A percentile compares a stretch with the other conserved stretches of the same genome.
Evolutionary conservation across 2,888 invertebrate genomes (phyloP).

Genomic region (Zeuzera pyrina): DNA sequence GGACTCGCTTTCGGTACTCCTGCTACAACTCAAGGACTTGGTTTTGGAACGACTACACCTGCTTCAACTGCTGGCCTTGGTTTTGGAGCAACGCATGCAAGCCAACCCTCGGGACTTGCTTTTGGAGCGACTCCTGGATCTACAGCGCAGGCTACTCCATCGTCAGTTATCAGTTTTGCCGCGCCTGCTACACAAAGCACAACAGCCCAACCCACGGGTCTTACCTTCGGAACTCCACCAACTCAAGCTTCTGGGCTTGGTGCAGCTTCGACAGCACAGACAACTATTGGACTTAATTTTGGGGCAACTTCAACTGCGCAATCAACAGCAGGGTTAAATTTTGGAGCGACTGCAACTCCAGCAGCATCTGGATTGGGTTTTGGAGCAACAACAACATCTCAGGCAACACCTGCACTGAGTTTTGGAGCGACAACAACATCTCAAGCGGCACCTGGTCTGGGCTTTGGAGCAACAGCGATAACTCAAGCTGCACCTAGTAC

Average conservation of each 20-base stretch:
- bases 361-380: constrained; percentile 16
- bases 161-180: constrained; percentile 1
- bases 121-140: constrained; percentile 10
- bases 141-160: neutral
- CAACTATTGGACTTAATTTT: constrained; percentile 4
- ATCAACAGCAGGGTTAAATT: constrained; percentile 11
- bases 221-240: constrained; percentile 9
- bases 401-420: constrained; percentile 7
- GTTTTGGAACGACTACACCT: constrained; percentile 10
- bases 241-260: constrained; percentile 2
- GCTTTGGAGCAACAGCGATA: constrained; percentile 17
- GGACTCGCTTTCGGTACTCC: constrained; percentile 7
- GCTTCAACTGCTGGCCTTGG: constrained; percentile 6
- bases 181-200: neutral
- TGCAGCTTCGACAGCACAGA: constrained; percentile 1
- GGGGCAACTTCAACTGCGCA: constrained; percentile 4
- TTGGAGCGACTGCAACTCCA: constrained; percentile 14
- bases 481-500: constrained; percentile 11
- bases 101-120: constrained; percentile 7
- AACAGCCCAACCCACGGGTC: constrained; percentile 4
- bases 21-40: constrained; percentile 10
- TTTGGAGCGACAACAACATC: constrained; percentile 20
- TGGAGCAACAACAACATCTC: constrained; percentile 14
- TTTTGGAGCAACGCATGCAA: constrained; percentile 2
- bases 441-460: constrained; percentile 15